Percentiles rank a stretch among this genome's conserved stretches.
Conservation (phyloP, 2,113 vertebrate genomes). For the Peucedramus taeniatus region DNA sequence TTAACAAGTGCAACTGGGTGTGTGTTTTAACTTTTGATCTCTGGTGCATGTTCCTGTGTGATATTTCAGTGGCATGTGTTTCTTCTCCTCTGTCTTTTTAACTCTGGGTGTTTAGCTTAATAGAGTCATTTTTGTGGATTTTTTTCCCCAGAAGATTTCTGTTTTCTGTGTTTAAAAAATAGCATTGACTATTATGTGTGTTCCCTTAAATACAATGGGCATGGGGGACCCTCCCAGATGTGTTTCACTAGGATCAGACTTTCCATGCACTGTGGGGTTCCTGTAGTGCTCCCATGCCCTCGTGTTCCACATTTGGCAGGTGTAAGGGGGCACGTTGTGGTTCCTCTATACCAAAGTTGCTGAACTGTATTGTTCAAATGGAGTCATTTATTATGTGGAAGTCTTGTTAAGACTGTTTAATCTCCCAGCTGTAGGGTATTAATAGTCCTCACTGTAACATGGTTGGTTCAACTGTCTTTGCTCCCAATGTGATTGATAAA, state of each 20-base stretch:
- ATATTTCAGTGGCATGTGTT: conserved; percentile 12
- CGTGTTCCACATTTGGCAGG: not conserved
- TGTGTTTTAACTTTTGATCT: conserved; percentile 31
- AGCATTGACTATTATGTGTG: not conserved
- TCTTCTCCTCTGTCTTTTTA: not conserved
- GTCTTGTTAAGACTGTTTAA: conserved; percentile 26
- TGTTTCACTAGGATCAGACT: not conserved
- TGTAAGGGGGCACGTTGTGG: not conserved
- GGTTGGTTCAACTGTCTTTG: conserved; percentile 27
- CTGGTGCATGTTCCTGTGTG: not conserved
- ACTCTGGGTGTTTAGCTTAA: not conserved
- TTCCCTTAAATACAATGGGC: not conserved
- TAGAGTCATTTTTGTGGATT: not conserved
- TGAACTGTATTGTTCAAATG: not conserved
- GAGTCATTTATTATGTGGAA: not conserved
- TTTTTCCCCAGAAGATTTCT: not conserved
- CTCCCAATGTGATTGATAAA: conserved; percentile 26
- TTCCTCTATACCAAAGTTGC: not conserved
- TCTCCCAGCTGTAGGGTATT: conserved; percentile 20
- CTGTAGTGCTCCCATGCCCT: not conserved
- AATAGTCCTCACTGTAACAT: not conserved
- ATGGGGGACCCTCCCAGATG: not conserved
- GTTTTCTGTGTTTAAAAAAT: not conserved
- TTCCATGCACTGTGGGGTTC: not conserved
- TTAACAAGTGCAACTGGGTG: conserved; percentile 15